A percentile compares a stretch with the other conserved stretches of the same genome.
Conservation (phyloP, 2,888 invertebrate species). For the Cryptocephalus moraei region DNA sequence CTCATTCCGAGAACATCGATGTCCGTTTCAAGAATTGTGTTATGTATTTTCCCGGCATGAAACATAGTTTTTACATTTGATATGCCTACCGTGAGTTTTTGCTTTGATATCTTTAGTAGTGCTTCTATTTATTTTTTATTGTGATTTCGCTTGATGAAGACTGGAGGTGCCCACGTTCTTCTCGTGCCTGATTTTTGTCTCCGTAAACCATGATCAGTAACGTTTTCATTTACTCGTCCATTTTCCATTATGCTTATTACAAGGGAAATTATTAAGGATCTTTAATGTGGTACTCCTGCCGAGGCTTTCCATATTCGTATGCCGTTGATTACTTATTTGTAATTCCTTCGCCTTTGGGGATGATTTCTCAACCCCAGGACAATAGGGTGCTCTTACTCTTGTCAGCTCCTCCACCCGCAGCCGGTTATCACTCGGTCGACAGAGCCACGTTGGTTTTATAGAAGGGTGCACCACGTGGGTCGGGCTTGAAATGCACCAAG, state of each 20-base stretch:
- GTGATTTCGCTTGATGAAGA: too few relatives aligned
- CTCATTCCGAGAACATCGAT: too few relatives aligned
- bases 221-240: too few relatives aligned
- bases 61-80: not conserved
- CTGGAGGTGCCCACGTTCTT: too few relatives aligned
- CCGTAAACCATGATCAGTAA: not conserved
- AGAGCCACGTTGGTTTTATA: too few relatives aligned
- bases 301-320: not conserved
- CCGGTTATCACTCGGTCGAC: too few relatives aligned
- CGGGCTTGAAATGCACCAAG: too few relatives aligned
- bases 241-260: too few relatives aligned
- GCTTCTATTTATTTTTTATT: not conserved
- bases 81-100: not conserved
- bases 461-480: too few relatives aligned
- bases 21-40: too few relatives aligned
- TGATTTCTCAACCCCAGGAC: not conserved
- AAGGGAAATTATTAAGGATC: not conserved
- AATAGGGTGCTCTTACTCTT: too few relatives aligned
- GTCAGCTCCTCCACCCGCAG: too few relatives aligned
- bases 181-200: not conserved
- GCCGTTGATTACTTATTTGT: not conserved
- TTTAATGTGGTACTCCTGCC: not conserved
- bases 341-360: not conserved
- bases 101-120: not conserved
- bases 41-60: not conserved